A percentile compares a stretch with the other conserved stretches of the same genome.
These are phyloP conservation scores for Dicrurus megarhynchus DNA, from an alignment of 2,113 vertebrate genomes.

Conservation along the genomic window DNA sequence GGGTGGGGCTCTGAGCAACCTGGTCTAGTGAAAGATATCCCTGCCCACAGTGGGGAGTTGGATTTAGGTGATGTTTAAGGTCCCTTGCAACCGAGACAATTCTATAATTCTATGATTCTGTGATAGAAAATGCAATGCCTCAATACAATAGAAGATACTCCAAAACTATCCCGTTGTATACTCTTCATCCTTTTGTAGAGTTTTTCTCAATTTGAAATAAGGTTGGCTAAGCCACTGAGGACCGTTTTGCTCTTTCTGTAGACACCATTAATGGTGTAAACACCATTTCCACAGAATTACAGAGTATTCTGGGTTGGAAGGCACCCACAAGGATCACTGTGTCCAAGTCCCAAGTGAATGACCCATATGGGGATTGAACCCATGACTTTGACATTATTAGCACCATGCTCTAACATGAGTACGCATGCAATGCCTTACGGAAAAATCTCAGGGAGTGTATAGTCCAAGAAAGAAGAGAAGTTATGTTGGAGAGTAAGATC, in stretches of 20 bases:
- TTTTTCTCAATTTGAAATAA: background rate
- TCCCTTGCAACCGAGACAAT: accelerated
- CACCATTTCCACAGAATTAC: background rate
- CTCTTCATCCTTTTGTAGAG: background rate
- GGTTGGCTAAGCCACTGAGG: background rate
- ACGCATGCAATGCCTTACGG: background rate
- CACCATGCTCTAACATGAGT: background rate
- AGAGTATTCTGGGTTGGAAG: background rate
- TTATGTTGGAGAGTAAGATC: background rate
- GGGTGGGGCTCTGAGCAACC: background rate
- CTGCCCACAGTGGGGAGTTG: background rate
- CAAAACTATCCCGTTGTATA: background rate
- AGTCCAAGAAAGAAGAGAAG: background rate
- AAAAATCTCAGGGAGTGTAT: background rate
- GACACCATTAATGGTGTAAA: background rate
- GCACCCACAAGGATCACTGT: background rate
- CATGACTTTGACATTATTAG: background rate
- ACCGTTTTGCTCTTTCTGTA: background rate
- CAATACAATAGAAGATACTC: background rate
- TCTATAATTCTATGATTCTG: background rate
- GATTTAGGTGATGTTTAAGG: background rate
- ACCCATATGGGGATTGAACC: background rate
- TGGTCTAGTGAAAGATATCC: background rate
- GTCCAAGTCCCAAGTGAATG: background rate
- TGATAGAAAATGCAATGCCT: background rate